Base-by-base conservation (phyloP, 2,113 vertebrate genomes). In the Motacilla tschutschensis region DNA sequence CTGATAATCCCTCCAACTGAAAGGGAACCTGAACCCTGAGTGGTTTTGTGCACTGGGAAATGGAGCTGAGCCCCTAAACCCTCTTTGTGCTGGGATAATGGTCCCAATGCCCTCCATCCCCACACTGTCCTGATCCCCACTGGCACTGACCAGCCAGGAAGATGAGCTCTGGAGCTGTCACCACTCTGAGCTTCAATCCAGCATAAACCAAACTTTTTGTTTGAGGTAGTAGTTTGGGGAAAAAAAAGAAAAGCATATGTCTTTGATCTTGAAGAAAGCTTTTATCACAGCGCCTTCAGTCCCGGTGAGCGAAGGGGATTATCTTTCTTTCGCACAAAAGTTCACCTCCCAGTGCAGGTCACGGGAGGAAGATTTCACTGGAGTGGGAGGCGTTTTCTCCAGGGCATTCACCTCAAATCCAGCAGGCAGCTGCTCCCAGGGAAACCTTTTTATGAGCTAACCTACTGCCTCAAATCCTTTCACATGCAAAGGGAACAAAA, bases 191-290 rank as follows among this genome's bases (percentile, higher is more conserved):
- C 65, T 48, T 33, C 82, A 43, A 48, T 13, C 57, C 14, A 1
- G 33, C 40, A 59, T 4, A 47, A 79, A 66, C 72, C 25, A 80
- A 91, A 87, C 48, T 87, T 94, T 67, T 62, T 92, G 76, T 90
- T 83, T 74, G 79, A 87, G 74, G 76, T 63, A 59, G 78, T 38
- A 55, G 74, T 58, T 53, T 1, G 29, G 47, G 53, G 58, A 74
- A 60, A 33, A 29, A 25, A n/a, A 31, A 12, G 50, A 3, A 22
- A 43, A 74, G 58, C 35, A 3, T 43, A 69, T 24, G 91, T 74
- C 89, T 95, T 94, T 95, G 91, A 94, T 95, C 79, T 93, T 74
- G 77, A 92, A 85, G 92, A 91, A 92, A 83, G 91, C 93, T 94
- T 93, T 95, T 95, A 94, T 92, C 91, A 83, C 69, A 83, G 89